These are phyloP conservation scores for Mamestra configurata DNA, from an alignment of 1,140 invertebrate genomes.

Conservation along the genomic window DNA sequence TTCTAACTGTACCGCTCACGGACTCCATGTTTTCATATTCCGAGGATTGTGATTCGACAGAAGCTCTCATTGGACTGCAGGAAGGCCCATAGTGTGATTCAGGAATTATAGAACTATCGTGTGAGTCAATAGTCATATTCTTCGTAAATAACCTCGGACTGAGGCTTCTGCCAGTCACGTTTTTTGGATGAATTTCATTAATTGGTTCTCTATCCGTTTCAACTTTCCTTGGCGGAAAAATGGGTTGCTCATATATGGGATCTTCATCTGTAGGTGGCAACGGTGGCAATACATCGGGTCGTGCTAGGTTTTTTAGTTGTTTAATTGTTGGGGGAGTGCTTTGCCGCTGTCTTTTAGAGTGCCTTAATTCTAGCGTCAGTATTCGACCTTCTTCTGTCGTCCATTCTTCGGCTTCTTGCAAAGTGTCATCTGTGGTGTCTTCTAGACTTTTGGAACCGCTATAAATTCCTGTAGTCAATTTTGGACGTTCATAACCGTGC, in stretches of 20 bases:
- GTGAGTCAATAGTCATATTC: conserved; percentile 64
- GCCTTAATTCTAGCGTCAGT: conserved; percentile 90
- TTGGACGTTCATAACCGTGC: conserved; percentile 73
- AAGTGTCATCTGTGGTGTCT: conserved; percentile 64
- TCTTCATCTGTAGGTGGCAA: conserved; percentile 87
- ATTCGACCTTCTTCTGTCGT: conserved; percentile 88
- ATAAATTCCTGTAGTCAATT: conserved; percentile 67
- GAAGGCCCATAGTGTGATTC: conserved; percentile 67
- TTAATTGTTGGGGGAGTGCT: conserved; percentile 86
- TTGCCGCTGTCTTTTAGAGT: conserved; percentile 91
- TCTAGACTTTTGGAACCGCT: conserved; percentile 67
- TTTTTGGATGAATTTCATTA: conserved; percentile 89
- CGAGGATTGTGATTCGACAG: conserved; percentile 73
- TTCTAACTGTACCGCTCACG: conserved; percentile 38
- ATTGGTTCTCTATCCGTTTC: conserved; percentile 73
- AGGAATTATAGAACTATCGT: conserved; percentile 55
- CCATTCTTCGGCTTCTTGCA: conserved; percentile 75
- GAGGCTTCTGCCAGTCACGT: conserved; percentile 89
- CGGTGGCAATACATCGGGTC: conserved; percentile 91
- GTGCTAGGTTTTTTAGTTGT: conserved; percentile 82
- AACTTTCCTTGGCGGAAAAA: conserved; percentile 88
- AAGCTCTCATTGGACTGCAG: conserved; percentile 81
- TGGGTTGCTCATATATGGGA: conserved; percentile 90
- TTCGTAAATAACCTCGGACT: conserved; percentile 79
- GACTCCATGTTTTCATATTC: conserved; percentile 82